These are phyloP conservation scores for Acinonyx jubatus DNA, from an alignment of 2,113 vertebrate species.

Conservation along the genomic window DNA sequence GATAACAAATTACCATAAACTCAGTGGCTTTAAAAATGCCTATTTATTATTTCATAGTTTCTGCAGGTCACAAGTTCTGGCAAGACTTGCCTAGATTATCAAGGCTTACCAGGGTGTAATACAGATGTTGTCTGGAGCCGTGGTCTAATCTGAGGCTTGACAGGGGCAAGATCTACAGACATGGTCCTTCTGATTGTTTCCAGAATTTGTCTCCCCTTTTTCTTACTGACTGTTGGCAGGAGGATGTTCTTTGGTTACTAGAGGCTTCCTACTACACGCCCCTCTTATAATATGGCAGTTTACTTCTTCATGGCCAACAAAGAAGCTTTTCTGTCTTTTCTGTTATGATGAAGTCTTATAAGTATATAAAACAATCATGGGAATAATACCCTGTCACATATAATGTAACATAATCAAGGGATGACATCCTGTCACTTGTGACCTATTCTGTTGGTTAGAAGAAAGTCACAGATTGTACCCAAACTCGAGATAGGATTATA, in stretches of 20 bases:
- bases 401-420: neutral
- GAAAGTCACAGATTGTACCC: neutral
- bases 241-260: neutral
- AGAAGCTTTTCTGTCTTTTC: neutral
- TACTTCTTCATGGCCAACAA: neutral
- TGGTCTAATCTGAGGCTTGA: neutral
- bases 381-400: neutral
- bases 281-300: neutral
- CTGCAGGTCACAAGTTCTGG: neutral
- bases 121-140: neutral
- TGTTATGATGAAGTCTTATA: neutral
- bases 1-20: neutral
- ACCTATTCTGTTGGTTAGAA: neutral
- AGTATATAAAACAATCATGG: neutral
- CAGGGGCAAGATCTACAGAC: neutral
- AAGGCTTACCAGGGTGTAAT: neutral
- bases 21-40: neutral
- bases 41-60: neutral
- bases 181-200: neutral
- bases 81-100: neutral
- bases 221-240: neutral
- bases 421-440: neutral
- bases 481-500: slow-evolving; percentile 2
- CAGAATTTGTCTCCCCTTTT: neutral
- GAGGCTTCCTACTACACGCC: neutral